phyloP scores from a whole-genome alignment of 2,113 vertebrate species.

The Gallinago paraguaiae region DNA sequence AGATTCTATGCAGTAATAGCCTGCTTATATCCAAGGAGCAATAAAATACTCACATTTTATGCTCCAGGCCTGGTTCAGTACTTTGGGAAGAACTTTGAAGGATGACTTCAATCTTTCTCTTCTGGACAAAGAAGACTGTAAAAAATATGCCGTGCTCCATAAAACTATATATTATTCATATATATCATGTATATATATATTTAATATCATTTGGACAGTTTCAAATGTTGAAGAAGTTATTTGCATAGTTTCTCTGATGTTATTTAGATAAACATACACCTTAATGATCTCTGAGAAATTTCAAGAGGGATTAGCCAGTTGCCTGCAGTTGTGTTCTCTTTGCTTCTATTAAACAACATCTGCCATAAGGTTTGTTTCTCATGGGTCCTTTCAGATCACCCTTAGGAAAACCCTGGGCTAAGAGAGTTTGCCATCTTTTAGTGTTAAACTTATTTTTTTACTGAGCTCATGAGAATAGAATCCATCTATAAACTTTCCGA shows the following conservation, averaged over 20 bases:
- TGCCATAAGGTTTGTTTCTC: not conserved
- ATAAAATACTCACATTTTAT: not conserved
- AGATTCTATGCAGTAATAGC: not conserved
- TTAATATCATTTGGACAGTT: not conserved
- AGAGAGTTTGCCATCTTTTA: not conserved
- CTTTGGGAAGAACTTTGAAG: not conserved
- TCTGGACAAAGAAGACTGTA: not conserved
- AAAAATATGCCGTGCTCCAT: not conserved
- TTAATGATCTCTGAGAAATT: not conserved
- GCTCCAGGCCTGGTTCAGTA: not conserved
- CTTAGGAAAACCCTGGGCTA: not conserved
- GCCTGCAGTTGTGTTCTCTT: not conserved
- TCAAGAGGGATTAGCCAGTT: not conserved
- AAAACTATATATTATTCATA: not conserved
- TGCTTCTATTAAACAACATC: not conserved
- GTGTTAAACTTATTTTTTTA: not conserved
- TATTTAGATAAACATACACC: not conserved
- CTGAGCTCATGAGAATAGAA: not conserved
- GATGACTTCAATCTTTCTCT: not conserved
- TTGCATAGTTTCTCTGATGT: not conserved
- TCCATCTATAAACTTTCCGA: not conserved
- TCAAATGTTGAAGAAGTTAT: no score
- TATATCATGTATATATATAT: not conserved
- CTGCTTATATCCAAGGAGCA: not conserved
- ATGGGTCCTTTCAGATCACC: not conserved